These are phyloP conservation scores for Xenops minutus DNA, from an alignment of 2,797 vertebrate genomes.

Conservation along the genomic window DNA sequence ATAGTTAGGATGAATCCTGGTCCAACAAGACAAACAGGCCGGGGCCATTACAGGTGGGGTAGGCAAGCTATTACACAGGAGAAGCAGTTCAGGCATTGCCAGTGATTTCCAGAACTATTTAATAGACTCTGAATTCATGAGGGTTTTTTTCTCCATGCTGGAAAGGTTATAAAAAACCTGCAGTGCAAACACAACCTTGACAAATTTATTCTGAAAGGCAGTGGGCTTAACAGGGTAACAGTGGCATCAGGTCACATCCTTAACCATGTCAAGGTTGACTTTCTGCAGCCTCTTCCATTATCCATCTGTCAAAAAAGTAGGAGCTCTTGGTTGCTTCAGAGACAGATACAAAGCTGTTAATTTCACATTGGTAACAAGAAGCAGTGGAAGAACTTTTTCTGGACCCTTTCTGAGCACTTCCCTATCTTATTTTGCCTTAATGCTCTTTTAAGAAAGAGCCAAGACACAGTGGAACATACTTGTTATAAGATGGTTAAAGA, in stretches of 20 bases:
- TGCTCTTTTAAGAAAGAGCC: not conserved
- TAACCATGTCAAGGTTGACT: not conserved
- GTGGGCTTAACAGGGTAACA: not conserved
- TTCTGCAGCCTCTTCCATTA: not conserved
- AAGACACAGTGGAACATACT: not conserved
- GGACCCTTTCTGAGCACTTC: not conserved
- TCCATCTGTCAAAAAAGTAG: not conserved
- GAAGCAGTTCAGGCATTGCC: not conserved
- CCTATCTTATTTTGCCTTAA: not conserved
- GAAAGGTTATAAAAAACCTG: constrained; percentile 14
- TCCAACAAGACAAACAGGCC: not conserved
- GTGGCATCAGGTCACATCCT: not conserved
- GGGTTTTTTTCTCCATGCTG: not conserved
- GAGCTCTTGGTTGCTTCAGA: not conserved
- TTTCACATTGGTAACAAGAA: not conserved
- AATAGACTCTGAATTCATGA: not conserved
- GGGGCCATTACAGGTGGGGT: not conserved
- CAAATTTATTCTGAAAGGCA: constrained; percentile 43
- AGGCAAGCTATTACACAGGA: not conserved
- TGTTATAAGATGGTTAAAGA: not conserved
- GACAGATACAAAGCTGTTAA: not conserved
- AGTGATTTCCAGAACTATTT: not conserved
- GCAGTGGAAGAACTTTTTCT: not conserved
- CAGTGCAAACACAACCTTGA: not conserved
- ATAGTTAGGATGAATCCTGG: not conserved